phyloP scores from a whole-genome alignment of 2,888 invertebrate genomes.

The Branchinecta sandiegonensis region DNA sequence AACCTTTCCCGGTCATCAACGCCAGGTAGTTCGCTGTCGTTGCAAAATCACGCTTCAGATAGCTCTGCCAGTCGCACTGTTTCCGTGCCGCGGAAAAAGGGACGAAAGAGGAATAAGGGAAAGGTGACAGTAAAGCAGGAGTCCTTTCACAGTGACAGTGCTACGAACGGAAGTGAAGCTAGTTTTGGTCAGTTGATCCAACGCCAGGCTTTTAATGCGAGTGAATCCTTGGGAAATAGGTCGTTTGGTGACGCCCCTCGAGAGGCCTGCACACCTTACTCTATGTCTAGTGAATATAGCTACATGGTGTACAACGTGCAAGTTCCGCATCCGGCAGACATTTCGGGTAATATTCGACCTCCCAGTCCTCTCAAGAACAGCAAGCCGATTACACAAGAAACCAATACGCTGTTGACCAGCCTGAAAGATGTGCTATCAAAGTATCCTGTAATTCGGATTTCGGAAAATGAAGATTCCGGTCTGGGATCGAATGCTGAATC shows the following conservation, averaged over 20 bases:
- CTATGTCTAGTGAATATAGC: not conserved
- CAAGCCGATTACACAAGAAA: not conserved
- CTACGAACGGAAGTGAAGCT: not conserved
- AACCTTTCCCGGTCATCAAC: not conserved
- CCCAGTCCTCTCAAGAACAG: not conserved
- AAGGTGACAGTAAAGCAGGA: not conserved
- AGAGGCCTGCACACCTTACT: not conserved
- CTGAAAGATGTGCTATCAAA: not conserved
- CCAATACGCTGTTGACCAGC: not conserved
- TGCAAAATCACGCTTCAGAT: not conserved
- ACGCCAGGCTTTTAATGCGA: not conserved
- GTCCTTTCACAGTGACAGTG: not conserved
- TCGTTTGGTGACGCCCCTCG: not conserved
- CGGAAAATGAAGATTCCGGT: slow-evolving; percentile 7
- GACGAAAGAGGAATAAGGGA: not conserved
- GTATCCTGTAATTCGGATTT: slow-evolving; percentile 2
- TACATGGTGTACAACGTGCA: not conserved
- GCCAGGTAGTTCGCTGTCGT: not conserved
- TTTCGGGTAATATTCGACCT: slow-evolving; percentile 9
- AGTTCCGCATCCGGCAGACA: not conserved
- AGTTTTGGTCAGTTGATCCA: slow-evolving; percentile 2
- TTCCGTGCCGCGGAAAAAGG: not conserved
- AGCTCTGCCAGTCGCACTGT: not conserved
- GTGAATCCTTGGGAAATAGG: not conserved
- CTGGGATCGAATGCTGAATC: slow-evolving; percentile 14